Conservation (phyloP, 2,888 invertebrate species). For the Sinotaia quadrata region DNA sequence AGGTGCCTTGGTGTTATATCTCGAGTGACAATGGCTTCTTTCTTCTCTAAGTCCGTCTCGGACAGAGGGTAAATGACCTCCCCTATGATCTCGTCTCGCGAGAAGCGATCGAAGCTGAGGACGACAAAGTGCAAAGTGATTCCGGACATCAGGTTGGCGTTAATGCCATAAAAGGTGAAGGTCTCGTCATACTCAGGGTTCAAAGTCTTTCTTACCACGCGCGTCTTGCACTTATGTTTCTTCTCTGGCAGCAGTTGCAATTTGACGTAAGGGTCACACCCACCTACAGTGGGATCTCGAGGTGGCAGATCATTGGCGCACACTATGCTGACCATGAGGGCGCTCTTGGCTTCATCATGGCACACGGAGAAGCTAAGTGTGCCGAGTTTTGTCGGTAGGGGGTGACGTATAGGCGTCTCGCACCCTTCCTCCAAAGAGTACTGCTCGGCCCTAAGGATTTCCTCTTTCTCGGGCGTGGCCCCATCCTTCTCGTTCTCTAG, state of each 20-base stretch:
- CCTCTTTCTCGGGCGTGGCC: slow-evolving; percentile 68
- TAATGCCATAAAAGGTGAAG: slow-evolving; percentile 94
- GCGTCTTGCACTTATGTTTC: slow-evolving; percentile 96
- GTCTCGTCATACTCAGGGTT: slow-evolving; percentile 99
- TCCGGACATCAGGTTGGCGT: slow-evolving; percentile 83
- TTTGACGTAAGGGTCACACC: slow-evolving; percentile 97
- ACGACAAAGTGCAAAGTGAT: slow-evolving; percentile 84
- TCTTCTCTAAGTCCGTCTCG: slow-evolving; percentile 71
- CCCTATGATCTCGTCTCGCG: slow-evolving; percentile 97
- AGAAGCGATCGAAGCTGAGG: slow-evolving; percentile 90
- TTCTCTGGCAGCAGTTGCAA: slow-evolving; percentile 97
- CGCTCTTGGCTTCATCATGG: slow-evolving; percentile 90
- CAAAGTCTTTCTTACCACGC: slow-evolving; percentile 94
- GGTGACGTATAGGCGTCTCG: slow-evolving; percentile 6
- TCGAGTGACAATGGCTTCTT: slow-evolving; percentile 75
- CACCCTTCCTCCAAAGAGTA: slow-evolving; percentile 1
- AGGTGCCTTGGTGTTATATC: slow-evolving; percentile 94
- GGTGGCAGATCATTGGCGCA: slow-evolving; percentile 87
- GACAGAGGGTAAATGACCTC: slow-evolving; percentile 85
- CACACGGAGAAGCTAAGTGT: slow-evolving; percentile 91
- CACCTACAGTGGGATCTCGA: slow-evolving; percentile 84
- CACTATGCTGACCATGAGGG: slow-evolving; percentile 91
- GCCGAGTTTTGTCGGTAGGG: slow-evolving; percentile 77
- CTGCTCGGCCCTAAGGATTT: slow-evolving; percentile 9
- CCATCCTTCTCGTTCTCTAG: slow-evolving; percentile 75